Base-by-base conservation (phyloP, 2,113 vertebrate genomes). In the Pungitius pungitius region DNA sequence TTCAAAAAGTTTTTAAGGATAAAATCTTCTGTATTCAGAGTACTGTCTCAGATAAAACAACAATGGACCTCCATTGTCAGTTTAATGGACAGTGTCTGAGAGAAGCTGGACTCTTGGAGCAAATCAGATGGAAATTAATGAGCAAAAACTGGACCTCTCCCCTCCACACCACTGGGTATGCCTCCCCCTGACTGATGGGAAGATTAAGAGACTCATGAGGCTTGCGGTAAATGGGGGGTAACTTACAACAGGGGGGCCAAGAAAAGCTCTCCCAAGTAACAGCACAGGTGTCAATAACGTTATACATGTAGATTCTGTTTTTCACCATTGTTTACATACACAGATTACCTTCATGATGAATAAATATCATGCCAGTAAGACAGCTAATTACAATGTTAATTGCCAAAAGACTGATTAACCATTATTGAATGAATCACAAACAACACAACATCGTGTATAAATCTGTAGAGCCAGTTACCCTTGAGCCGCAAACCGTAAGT, bases 151-250 rank as follows among this genome's bases (percentile, higher is more conserved):
- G 89, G 86, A 91, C 89, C 68, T 77, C 52, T 85, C 75, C 76
- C 68, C 55, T 85, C 22, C 75, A 30, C 66, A 83, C 83, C 77
- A 72, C 78, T 77, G 57, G 56, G 70, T 88, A 79, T 85, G 73
- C 81, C 80, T 86, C 77, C 80, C 84, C 81, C 77, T 85, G 88
- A 83, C 91, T 88, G 88, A 90, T 81, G 90, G 90, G 88, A 91
- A 92, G 91, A 93, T 94, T 93, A 93, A 88, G 88, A 87, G 92
- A 71, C 85, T 91, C 87, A 91, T 93, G 89, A 93, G 89, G 82
- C 92, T 91, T 92, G 90, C 70, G 82, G 81, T 91, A 89, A 92
- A 91, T 63, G 86, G 69, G 75, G 73, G 80, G 74, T 43, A 66
- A 60, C 49, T 64, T 82, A 66, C 73, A 73, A 60, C 0, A 39